phyloP scores from a whole-genome alignment of 2,888 invertebrate species.

The Galerucella pusilla region DNA sequence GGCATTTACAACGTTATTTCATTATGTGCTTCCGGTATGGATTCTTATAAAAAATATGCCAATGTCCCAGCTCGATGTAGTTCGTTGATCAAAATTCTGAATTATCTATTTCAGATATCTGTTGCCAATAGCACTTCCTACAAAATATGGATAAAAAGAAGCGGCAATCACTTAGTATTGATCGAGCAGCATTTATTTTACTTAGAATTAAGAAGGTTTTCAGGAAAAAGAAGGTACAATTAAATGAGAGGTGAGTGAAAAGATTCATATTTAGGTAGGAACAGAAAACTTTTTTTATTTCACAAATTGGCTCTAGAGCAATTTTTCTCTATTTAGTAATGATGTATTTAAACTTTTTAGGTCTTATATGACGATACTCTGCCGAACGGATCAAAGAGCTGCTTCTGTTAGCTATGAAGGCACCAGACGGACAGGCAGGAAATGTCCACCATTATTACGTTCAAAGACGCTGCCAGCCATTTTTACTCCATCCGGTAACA shows the following conservation, averaged over 20 bases:
- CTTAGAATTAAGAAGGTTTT: conserved; percentile 90
- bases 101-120: conserved; percentile 7
- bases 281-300: background rate
- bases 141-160: conserved; percentile 67
- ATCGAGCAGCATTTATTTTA: conserved; percentile 88
- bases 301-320: background rate
- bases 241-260: conserved; percentile 82
- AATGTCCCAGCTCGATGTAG: too few species aligned
- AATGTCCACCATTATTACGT: conserved; percentile 77
- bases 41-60: too few species aligned
- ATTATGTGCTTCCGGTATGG: too few species aligned
- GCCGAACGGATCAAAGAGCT: conserved; percentile 66
- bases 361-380: conserved; percentile 60
- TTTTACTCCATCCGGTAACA: conserved; percentile 85
- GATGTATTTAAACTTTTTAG: conserved; percentile 47
- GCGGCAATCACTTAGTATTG: conserved; percentile 73
- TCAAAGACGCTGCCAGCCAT: conserved; percentile 90
- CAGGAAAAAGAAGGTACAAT: conserved; percentile 88
- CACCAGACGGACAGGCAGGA: conserved; percentile 65
- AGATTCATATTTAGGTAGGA: too few species aligned
- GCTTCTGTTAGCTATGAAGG: conserved; percentile 70
- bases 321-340: background rate
- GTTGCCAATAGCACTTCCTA: background rate
- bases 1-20: too few species aligned
- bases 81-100: too few species aligned